Evolutionary conservation across 2,888 invertebrate species (phyloP).

Genomic region (Blastobasis lacticolella): DNA sequence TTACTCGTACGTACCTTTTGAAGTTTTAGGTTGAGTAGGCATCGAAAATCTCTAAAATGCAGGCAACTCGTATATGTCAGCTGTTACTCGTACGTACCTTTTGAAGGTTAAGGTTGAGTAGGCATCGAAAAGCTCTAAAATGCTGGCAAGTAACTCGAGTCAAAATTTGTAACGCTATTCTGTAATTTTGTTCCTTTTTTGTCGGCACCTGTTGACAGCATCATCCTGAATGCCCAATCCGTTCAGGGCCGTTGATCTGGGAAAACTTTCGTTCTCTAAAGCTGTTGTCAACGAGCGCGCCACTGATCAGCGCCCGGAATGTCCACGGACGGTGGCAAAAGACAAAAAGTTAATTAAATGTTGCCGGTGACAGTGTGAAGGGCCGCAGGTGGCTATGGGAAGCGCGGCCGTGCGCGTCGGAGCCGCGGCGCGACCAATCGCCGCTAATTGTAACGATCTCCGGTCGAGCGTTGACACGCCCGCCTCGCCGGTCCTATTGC

Average conservation of each 20-base stretch:
- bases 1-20: no score
- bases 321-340: conserved; percentile 45
- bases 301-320: conserved; percentile 33
- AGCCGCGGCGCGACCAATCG: conserved; percentile 63
- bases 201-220: no score
- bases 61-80: no score
- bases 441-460: conserved; percentile 52
- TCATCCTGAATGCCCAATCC: neutral
- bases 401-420: conserved; percentile 69
- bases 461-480: conserved; percentile 23
- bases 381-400: conserved; percentile 47
- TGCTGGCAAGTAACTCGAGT: no score
- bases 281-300: conserved; percentile 19
- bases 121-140: no score
- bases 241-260: conserved; percentile 3
- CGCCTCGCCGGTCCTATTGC: conserved; percentile 20
- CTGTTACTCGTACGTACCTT: no score
- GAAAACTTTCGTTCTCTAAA: conserved; percentile 25
- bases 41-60: no score
- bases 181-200: no score
- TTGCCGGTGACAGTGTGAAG: conserved; percentile 37
- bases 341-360: conserved; percentile 68
- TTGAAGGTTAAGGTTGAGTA: no score
- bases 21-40: no score
- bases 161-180: no score